phyloP scores from a whole-genome alignment of 2,113 vertebrate genomes.

The Clarias macrocephalus region DNA sequence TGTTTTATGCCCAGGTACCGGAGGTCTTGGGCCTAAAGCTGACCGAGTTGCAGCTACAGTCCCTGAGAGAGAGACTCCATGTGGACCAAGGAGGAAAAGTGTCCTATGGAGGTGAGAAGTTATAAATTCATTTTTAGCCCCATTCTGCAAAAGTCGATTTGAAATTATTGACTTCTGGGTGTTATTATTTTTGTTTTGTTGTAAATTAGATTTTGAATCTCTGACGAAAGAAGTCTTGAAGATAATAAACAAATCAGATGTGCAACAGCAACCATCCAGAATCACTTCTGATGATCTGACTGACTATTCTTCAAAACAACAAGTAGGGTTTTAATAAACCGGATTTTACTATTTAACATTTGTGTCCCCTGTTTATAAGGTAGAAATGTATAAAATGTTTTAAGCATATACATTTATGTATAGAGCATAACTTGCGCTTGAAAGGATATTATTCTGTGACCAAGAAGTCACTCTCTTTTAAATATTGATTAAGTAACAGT shows the following conservation, averaged over 20 bases:
- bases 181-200: neutral
- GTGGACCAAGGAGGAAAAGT: constrained; percentile 78
- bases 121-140: constrained; percentile 22
- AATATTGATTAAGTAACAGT: neutral
- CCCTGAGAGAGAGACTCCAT: constrained; percentile 77
- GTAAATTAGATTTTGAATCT: constrained; percentile 76
- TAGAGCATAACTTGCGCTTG: neutral
- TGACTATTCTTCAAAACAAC: constrained; percentile 65
- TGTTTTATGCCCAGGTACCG: constrained; percentile 75
- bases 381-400: neutral
- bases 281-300: constrained; percentile 64
- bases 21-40: constrained; percentile 83
- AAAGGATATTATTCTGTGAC: neutral
- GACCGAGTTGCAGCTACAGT: constrained; percentile 77
- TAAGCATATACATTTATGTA: neutral
- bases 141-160: neutral
- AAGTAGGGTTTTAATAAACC: constrained; percentile 55
- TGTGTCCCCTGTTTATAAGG: neutral
- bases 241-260: constrained; percentile 62
- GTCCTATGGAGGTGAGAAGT: constrained; percentile 80
- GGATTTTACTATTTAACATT: neutral
- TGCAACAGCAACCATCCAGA: constrained; percentile 44
- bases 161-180: neutral
- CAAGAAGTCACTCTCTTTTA: neutral
- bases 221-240: constrained; percentile 77